Conservation (phyloP, 2,888 invertebrate genomes). For the Drosophila atripex region DNA sequence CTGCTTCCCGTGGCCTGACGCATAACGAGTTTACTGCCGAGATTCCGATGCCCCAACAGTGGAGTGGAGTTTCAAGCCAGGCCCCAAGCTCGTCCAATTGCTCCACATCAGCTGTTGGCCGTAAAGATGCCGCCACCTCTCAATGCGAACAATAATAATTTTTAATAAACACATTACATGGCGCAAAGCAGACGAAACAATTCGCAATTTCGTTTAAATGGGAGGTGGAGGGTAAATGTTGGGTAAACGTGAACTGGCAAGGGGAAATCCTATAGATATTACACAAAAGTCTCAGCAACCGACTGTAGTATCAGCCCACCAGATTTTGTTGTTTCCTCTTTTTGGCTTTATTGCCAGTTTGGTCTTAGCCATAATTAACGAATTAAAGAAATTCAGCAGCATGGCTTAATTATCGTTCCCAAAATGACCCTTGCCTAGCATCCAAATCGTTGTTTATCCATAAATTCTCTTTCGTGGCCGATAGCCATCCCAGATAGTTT, state of each 20-base stretch:
- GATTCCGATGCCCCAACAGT: slow-evolving; percentile 22
- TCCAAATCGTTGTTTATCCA: slow-evolving; percentile 13
- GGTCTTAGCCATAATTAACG: slow-evolving; percentile 59
- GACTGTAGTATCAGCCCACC: slow-evolving; percentile 24
- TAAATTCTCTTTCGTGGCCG: slow-evolving; percentile 23
- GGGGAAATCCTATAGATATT: slow-evolving; percentile 52
- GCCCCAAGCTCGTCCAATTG: slow-evolving; percentile 50
- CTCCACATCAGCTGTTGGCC: slow-evolving; percentile 61
- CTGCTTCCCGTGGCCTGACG: slow-evolving; percentile 45
- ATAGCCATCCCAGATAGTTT: slow-evolving; percentile 23
- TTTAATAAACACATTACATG: slow-evolving; percentile 76
- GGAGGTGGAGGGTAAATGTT: slow-evolving; percentile 5
- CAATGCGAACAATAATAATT: slow-evolving; percentile 65
- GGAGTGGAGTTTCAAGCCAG: slow-evolving; percentile 1
- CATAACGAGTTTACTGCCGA: slow-evolving; percentile 63
- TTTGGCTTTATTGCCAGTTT: slow-evolving; percentile 36
- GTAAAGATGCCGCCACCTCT: slow-evolving; percentile 54
- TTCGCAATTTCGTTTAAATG: slow-evolving; percentile 57
- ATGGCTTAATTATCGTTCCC: slow-evolving; percentile 49
- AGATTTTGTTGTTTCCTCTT: slow-evolving; percentile 25
- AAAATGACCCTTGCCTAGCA: slow-evolving; percentile 35
- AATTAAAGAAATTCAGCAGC: slow-evolving; percentile 39
- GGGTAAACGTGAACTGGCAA: slow-evolving; percentile 7
- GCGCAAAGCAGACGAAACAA: slow-evolving; percentile 56
- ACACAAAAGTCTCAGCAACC: slow-evolving; percentile 16